Evolutionary conservation across 2,113 vertebrate species (phyloP), one percentile per base, ranked within the genome.

Genomic region (Campylomormyrus numenius): DNA sequence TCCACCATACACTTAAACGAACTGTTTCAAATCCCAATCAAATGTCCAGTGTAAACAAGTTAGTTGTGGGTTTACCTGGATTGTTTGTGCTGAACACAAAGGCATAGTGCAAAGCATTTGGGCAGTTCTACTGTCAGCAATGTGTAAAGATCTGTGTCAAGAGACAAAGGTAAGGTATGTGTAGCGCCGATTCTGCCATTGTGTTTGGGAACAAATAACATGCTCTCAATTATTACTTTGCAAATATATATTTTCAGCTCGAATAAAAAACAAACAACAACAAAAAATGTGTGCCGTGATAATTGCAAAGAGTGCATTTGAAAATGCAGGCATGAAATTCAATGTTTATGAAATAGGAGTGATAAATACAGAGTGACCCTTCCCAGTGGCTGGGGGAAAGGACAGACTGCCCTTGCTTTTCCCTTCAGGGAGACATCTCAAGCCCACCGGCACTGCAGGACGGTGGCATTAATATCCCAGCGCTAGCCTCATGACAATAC

Each of bases 311-410:
- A 58, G 88, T 89, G 89, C 48, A 91, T 94, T 94, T 70, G 89
- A 70, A 87, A 70, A 87, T 46, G 27, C 84, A 70, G 31, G 56
- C 24, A 27, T 62, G 48, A 35, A 49, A 90, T 90, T 87, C 89
- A 90, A 87, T 90, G 66, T 87, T 89, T 87, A 89, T 91, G 90
- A 89, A 45, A 89, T 89, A 89, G 87, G 56, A 91, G 92, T 95
- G 94, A 95, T 95, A 95, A 95, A 95, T 92, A 90, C 93, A 94
- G 92, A 93, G 92, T 95, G 95, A 96, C 96, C 96, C 94, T 95
- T 94, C 94, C 90, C 93, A 93, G 93, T 93, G 91, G 91, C 91
- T 92, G 91, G 93, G 92, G 93, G 93, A 94, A 94, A 94, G 94
- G 94, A 94, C 94, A 93, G 91, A 90, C 90, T 92, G 91, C 92